These are phyloP conservation scores for Puffinus mauretanicus DNA, from an alignment of 2,113 vertebrate genomes.

Conservation along the genomic window DNA sequence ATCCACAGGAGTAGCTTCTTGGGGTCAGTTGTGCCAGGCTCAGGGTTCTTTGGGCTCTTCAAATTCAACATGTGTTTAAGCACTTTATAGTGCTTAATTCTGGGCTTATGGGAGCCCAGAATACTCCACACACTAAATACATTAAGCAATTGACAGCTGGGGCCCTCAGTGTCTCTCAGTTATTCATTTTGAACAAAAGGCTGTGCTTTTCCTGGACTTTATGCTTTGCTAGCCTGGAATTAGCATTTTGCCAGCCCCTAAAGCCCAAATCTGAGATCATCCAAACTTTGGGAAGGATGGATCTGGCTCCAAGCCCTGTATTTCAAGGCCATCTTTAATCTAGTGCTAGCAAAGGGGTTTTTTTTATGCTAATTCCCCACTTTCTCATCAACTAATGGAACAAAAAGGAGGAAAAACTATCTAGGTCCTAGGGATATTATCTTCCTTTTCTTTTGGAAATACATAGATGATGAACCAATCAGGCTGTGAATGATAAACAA, in stretches of 20 bases:
- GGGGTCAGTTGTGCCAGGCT: neutral
- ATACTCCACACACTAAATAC: neutral
- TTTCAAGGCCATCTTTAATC: conserved; percentile 19
- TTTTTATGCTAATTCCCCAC: neutral
- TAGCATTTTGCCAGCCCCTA: neutral
- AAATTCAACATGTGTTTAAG: neutral
- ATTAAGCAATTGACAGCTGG: accelerated
- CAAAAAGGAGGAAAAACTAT: conserved; percentile 34
- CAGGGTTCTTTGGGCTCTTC: neutral
- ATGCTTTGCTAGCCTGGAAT: neutral
- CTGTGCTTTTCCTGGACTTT: neutral
- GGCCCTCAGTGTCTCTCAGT: neutral
- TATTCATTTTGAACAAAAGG: conserved; percentile 1
- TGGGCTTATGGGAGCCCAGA: neutral
- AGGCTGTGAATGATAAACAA: conserved; percentile 35
- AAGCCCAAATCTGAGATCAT: conserved; percentile 11
- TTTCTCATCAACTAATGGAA: neutral
- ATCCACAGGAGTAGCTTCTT: neutral
- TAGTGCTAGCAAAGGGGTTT: neutral
- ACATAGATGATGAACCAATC: neutral
- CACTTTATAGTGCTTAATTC: neutral
- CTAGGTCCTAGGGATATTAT: neutral
- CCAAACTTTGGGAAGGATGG: neutral
- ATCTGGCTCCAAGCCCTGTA: neutral
- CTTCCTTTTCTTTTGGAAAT: neutral